phyloP scores from a whole-genome alignment of 2,797 vertebrate genomes.

The Rhincodon typus region DNA sequence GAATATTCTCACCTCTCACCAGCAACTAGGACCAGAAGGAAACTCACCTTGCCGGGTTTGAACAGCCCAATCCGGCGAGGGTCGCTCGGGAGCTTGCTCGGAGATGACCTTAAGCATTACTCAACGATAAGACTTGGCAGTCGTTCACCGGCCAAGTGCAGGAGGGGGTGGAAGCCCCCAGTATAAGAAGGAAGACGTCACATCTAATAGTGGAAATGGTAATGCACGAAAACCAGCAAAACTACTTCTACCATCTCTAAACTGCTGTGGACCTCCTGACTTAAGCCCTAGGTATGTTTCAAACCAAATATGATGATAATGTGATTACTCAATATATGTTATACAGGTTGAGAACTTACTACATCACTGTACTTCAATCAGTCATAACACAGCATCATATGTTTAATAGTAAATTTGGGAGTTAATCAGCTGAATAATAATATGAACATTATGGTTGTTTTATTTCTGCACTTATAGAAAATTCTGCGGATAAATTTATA shows the following conservation, averaged over 20 bases:
- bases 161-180: slow-evolving; percentile 56
- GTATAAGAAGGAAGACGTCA: slow-evolving; percentile 47
- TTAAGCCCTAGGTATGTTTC: slow-evolving; percentile 78
- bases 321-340: no score
- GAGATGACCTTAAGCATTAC: slow-evolving; percentile 71
- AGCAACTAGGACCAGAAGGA: slow-evolving; percentile 53
- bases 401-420: neutral
- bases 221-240: slow-evolving; percentile 60
- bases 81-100: slow-evolving; percentile 67
- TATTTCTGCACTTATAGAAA: neutral
- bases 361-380: neutral
- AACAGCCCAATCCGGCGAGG: slow-evolving; percentile 59
- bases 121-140: slow-evolving; percentile 59
- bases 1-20: slow-evolving; percentile 67
- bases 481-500: neutral
- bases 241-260: slow-evolving; percentile 74
- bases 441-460: neutral
- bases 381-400: neutral
- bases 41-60: slow-evolving; percentile 60
- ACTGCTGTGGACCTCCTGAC: slow-evolving; percentile 66
- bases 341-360: neutral
- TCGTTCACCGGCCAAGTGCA: slow-evolving; percentile 61
- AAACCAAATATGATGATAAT: neutral
- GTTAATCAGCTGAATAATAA: neutral
- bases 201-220: slow-evolving; percentile 38